phyloP scores from a whole-genome alignment of 2,113 vertebrate genomes.

The Embiotoca jacksoni region DNA sequence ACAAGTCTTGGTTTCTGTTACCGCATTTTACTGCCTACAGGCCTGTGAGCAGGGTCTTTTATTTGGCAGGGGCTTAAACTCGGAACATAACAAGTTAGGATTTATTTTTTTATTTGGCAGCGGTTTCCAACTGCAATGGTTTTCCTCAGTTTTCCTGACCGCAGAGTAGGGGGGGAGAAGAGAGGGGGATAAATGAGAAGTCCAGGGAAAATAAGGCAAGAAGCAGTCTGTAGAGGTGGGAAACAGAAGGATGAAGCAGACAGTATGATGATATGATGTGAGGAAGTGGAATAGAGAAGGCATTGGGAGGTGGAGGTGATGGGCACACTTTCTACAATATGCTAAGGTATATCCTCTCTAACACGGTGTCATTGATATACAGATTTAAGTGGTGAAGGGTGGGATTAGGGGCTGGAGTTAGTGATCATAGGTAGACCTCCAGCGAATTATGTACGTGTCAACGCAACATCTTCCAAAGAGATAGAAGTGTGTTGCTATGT shows the following conservation, averaged over 20 bases:
- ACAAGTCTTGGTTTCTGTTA: slow-evolving; percentile 64
- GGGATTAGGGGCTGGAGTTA: no score
- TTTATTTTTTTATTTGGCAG: slow-evolving; percentile 52
- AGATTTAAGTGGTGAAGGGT: no score
- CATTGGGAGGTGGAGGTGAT: background rate
- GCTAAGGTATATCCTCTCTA: no score
- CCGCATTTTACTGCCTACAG: slow-evolving; percentile 72
- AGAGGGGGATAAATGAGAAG: no score
- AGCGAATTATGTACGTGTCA: no score
- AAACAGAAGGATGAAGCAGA: background rate
- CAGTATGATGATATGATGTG: background rate
- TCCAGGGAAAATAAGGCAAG: background rate
- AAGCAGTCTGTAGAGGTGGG: background rate
- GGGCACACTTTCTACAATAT: no score
- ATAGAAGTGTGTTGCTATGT: background rate
- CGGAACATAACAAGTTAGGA: slow-evolving; percentile 55
- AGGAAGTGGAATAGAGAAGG: background rate
- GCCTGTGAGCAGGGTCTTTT: slow-evolving; percentile 66
- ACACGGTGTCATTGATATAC: no score
- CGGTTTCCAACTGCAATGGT: slow-evolving; percentile 56
- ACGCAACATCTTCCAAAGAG: no score
- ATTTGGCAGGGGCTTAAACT: slow-evolving; percentile 72
- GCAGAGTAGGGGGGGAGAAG: slow-evolving; percentile 14
- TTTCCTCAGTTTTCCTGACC: slow-evolving; percentile 53
- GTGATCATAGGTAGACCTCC: no score